Evolutionary conservation across 1,140 invertebrate species (phyloP), one percentile per base, ranked within the genome.

Genomic region (Tribolium castaneum): DNA sequence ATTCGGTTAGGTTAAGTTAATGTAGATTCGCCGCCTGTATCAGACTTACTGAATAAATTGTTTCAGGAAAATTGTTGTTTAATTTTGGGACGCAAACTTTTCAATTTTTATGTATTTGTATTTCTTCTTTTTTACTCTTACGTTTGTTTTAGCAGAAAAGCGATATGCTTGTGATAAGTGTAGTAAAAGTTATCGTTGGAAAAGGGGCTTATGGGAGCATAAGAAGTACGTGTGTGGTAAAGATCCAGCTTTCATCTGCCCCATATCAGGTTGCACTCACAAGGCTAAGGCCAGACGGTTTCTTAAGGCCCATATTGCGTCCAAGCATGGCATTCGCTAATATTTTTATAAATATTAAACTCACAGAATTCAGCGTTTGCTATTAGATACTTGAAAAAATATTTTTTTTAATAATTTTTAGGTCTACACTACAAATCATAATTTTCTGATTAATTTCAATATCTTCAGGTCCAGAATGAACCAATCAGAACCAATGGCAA

Each of bases 241-340:
- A 66, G 84, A 85, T 78, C 90, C 90, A 1, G 85, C 87, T 3
- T 89, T 90, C 77, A 83, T 87, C 66, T 91, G 91, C 83, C 87
- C 87, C 9, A 16, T 80, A 7, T 51, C 54, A 3, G 75, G 94
- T 82, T 95, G 94, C 86, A 88, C 90, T 3, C 94, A 94, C 87
- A 91, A 90, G 78, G 92, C 93, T 35, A 92, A 93, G 80, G 92
- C 94, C 81, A 88, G 92, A 1, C 92, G 92, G 76, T 94, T 94
- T 85, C 88, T 94, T 0, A 92, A 92, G 71, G 92, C 93, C 13
- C 93, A 94, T 84, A 92, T 92, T 76, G 89, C 92, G 70, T 92
- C 92, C 81, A 92, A 94, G 86, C 93, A 94, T 35, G 19, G 30
- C 12, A 12, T 25, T 66, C n/a, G 9, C 6, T 10, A 62, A 30